These are phyloP conservation scores for Molossus alvarezi DNA, from an alignment of 2,797 vertebrate species.

Conservation along the genomic window DNA sequence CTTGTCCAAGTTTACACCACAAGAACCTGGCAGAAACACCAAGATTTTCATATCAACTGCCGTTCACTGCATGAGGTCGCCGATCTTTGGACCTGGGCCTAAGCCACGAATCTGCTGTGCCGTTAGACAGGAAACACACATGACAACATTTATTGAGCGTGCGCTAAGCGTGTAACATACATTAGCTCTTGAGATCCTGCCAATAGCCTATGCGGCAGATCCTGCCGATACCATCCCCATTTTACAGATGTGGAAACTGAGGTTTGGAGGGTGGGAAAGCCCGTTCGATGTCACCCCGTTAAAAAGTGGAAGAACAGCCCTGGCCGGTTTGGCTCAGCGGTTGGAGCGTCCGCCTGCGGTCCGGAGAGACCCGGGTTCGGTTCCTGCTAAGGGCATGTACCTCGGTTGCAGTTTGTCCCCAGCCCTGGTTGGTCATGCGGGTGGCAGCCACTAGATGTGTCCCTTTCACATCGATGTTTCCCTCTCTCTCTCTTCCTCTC, in stretches of 20 bases:
- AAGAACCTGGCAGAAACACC: not conserved
- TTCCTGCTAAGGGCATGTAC: no score
- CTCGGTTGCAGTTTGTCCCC: no score
- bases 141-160: not conserved
- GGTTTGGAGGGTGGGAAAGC: not conserved
- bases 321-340: no score
- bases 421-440: no score
- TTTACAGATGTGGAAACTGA: slow-evolving; percentile 19
- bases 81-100: not conserved
- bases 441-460: no score
- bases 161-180: not conserved
- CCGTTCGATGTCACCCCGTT: not conserved
- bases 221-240: not conserved
- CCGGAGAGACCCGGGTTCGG: no score
- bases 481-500: no score
- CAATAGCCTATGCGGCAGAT: not conserved
- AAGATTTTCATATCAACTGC: not conserved
- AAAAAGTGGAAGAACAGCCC: not conserved
- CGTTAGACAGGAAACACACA: not conserved
- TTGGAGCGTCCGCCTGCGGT: no score
- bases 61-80: not conserved
- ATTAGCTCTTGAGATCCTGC: not conserved
- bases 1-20: not conserved
- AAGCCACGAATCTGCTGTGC: not conserved
- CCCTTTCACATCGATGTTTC: no score